Evolutionary conservation across 2,113 vertebrate species (phyloP).

Genomic region (Megatriorchis doriae): DNA sequence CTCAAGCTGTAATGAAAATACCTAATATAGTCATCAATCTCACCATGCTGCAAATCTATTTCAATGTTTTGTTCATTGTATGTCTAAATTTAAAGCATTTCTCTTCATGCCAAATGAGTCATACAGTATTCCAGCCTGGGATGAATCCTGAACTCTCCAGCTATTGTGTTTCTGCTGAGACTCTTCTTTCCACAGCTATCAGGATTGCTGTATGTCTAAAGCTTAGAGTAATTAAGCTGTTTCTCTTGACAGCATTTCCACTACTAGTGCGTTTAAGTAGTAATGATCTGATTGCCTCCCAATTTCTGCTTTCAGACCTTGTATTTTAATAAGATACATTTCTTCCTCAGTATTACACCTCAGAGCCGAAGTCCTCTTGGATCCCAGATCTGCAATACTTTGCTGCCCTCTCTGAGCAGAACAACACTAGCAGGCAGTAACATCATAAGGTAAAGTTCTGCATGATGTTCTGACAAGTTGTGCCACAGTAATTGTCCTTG

Average conservation of each 20-base stretch:
- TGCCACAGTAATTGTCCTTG: not conserved
- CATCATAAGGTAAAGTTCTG: not conserved
- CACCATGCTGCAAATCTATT: not conserved
- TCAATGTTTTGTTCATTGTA: not conserved
- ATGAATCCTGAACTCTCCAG: not conserved
- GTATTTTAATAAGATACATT: not conserved
- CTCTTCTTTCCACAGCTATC: not conserved
- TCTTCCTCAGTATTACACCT: not conserved
- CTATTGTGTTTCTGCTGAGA: not conserved
- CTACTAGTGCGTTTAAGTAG: not conserved
- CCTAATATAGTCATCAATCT: not conserved
- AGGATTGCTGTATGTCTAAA: not conserved
- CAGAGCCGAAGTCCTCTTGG: not conserved
- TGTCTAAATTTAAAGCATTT: not conserved
- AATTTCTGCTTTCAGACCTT: not conserved
- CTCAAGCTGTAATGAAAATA: not conserved
- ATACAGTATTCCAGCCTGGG: not conserved
- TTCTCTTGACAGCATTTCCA: not conserved
- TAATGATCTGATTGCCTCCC: not conserved
- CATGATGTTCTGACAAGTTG: not conserved
- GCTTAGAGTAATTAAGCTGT: not conserved
- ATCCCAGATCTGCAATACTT: not conserved
- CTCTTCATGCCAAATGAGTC: not conserved
- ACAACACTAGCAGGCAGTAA: not conserved
- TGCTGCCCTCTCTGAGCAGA: slow-evolving; percentile 1